phyloP scores from a whole-genome alignment of 2,113 vertebrate species.

The Lampris megalopsis region DNA sequence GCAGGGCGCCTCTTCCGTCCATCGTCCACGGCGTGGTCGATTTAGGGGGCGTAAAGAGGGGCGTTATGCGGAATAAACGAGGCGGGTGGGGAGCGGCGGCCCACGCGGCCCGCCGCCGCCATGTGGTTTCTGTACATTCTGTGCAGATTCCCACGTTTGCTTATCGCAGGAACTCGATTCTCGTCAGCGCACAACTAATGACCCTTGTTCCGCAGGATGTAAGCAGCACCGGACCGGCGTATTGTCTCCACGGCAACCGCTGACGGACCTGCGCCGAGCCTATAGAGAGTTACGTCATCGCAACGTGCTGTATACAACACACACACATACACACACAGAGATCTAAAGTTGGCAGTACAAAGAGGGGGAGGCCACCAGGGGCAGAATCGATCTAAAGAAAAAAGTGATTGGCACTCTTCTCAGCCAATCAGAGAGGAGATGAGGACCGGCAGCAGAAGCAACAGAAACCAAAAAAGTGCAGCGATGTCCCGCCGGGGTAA shows the following conservation, averaged over 20 bases:
- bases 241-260: conserved; percentile 30
- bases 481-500: conserved; percentile 62
- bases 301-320: neutral
- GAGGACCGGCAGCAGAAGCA: conserved; percentile 53
- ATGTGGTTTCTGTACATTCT: too few relatives aligned
- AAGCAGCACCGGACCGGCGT: conserved; percentile 56
- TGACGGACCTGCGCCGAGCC: neutral
- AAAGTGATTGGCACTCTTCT: conserved; percentile 43
- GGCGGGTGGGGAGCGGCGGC: too few relatives aligned
- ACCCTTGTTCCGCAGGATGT: conserved; percentile 56
- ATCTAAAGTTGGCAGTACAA: conserved; percentile 8
- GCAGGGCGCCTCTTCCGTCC: too few relatives aligned
- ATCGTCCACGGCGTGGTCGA: too few relatives aligned
- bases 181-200: conserved; percentile 26
- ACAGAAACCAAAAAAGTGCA: conserved; percentile 58
- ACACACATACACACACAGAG: conserved; percentile 10
- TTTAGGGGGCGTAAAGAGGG: too few relatives aligned
- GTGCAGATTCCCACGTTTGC: conserved; percentile 27
- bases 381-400: neutral
- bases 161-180: conserved; percentile 43
- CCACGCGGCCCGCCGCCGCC: too few relatives aligned
- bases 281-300: neutral
- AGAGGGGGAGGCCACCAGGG: conserved; percentile 9
- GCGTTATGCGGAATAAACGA: too few relatives aligned
- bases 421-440: conserved; percentile 47